A percentile compares a stretch with the other conserved stretches of the same genome.
These are phyloP conservation scores for Scelioninae gen. 1 DNA, from an alignment of 2,888 invertebrate genomes.

Conservation along the genomic window DNA sequence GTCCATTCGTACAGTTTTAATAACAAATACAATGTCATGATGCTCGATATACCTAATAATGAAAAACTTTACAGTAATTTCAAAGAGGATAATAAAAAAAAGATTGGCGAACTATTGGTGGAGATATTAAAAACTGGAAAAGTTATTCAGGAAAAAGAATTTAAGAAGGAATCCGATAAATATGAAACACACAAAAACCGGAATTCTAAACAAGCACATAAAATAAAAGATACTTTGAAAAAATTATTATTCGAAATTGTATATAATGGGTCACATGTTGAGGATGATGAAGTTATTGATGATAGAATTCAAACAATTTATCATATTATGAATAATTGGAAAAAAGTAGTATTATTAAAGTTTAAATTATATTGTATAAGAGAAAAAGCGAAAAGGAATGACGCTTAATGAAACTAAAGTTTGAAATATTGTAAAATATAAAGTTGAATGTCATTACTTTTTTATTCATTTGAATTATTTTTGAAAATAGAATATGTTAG, in stretches of 20 bases:
- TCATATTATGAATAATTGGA: neutral
- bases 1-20: neutral
- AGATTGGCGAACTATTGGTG: neutral
- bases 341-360: neutral
- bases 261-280: slow-evolving; percentile 24
- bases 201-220: neutral
- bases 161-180: neutral
- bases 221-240: neutral
- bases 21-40: slow-evolving; percentile 30
- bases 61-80: neutral
- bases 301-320: neutral
- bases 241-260: slow-evolving; percentile 16
- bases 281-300: slow-evolving; percentile 6
- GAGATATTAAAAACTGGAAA: neutral
- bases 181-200: neutral
- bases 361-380: no score
- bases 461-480: no score
- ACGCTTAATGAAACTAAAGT: no score
- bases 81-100: neutral
- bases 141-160: neutral
- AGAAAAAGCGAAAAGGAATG: no score
- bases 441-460: no score
- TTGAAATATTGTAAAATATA: no score
- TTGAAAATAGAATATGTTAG: no score
- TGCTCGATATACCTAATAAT: neutral